Base-by-base conservation (phyloP, 2,888 invertebrate species). In the Sarcophaga subvicina region DNA sequence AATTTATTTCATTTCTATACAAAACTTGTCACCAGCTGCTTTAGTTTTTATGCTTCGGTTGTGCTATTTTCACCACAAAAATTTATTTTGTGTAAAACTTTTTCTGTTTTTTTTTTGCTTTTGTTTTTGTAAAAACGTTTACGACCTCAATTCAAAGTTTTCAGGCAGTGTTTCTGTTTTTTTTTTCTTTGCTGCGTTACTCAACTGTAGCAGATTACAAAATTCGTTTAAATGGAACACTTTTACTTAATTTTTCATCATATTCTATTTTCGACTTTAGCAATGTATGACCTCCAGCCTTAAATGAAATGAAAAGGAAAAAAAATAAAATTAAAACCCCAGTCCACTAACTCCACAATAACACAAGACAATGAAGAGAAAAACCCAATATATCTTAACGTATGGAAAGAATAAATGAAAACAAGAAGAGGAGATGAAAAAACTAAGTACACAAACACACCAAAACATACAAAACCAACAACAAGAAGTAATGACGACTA, bases 401-500 rank as follows among this genome's bases (percentile, higher is more conserved):
- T 70, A 62, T 70, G 62, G 12, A 70, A 70, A 25, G 45, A 70
- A 67, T 72, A 73, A 71, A 54, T 54, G 17, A 54, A 54, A 54
- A 54, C 5, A 2, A 54, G 54, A 87, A 82, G 54, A 70, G 73
- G 66, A 80, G 73, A 85, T 27, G 64, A 73, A 80, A 22, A 66
- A 72, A 81, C 78, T 64, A 85, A 83, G 54, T 60, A 71, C 27
- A 73, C 70, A 79, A 80, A 37, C 20, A 59, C 62, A 20, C 72
- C 79, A 27, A 79, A 27, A 59, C 59, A 75, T 62, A 62, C 54
- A 63, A 47, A 66, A 80, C 60, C 20, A 70, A 70, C 20, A 77
- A 75, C 37, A 85, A 86, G 5, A 11, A 66, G 76, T 14, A 81
- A 81, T 69, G 63, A 72, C 14, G 77, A 73, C 78, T 73, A 78